Percentiles rank a stretch among this genome's conserved stretches.
These are phyloP conservation scores for Cynopterus sphinx DNA, from an alignment of 2,797 vertebrate genomes.

Conservation along the genomic window DNA sequence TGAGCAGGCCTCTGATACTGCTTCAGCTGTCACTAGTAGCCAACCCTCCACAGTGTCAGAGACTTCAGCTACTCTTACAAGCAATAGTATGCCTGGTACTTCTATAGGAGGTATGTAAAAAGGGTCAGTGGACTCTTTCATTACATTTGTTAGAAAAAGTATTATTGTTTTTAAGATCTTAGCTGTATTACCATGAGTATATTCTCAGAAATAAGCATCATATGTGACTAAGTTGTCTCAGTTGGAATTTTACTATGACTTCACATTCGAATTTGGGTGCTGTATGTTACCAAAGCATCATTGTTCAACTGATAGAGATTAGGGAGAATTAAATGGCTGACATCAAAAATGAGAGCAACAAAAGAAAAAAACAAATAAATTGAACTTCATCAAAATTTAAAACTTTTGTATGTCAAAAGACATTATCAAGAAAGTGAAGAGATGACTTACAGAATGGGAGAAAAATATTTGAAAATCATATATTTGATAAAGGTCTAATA, in stretches of 20 bases:
- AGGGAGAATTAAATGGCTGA: background rate
- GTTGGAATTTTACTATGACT: slow-evolving; percentile 6
- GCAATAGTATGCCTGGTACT: slow-evolving; percentile 87
- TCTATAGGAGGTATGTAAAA: slow-evolving; percentile 89
- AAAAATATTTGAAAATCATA: slow-evolving; percentile 25
- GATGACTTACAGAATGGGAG: background rate
- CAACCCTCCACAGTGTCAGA: slow-evolving; percentile 88
- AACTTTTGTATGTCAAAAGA: background rate
- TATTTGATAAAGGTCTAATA: background rate
- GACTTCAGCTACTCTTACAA: slow-evolving; percentile 86
- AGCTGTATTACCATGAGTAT: background rate
- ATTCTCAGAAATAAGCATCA: background rate
- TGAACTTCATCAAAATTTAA: slow-evolving; percentile 10
- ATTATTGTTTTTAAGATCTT: slow-evolving; percentile 1
- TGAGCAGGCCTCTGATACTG: slow-evolving; percentile 92
- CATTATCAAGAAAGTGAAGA: background rate
- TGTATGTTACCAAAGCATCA: background rate
- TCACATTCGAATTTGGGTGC: slow-evolving; percentile 26
- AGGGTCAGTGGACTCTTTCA: background rate
- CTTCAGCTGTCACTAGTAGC: slow-evolving; percentile 89
- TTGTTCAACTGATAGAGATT: background rate
- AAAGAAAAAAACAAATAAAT: background rate
- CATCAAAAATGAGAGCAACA: background rate
- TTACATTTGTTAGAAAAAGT: background rate
- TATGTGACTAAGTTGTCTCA: background rate